Evolutionary conservation across 1,140 invertebrate genomes (phyloP).

Genomic region (Drosophila eugracilis): DNA sequence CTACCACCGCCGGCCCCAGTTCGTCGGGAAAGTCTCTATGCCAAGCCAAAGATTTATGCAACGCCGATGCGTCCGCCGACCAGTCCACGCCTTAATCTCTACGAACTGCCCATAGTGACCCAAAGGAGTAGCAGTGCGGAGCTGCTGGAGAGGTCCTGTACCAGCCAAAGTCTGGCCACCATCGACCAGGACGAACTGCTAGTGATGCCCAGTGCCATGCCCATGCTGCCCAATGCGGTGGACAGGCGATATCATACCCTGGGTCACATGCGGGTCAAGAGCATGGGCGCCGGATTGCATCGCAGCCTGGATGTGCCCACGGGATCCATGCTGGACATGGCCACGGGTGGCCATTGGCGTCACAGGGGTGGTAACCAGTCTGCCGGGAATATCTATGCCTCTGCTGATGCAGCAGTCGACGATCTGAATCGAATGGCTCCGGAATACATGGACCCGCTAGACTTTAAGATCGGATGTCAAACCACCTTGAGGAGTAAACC

Average conservation of each 20-base stretch:
- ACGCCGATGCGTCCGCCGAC: constrained; percentile 68
- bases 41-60: constrained; percentile 82
- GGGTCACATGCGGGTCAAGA: constrained; percentile 80
- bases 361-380: constrained; percentile 65
- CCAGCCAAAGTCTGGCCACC: constrained; percentile 76
- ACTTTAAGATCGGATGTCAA: constrained; percentile 88
- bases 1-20: constrained; percentile 75
- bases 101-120: constrained; percentile 68
- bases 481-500: constrained; percentile 87
- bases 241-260: constrained; percentile 82
- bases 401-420: constrained; percentile 71
- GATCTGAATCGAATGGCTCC: constrained; percentile 78
- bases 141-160: constrained; percentile 75
- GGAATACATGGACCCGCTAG: constrained; percentile 84
- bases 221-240: constrained; percentile 69
- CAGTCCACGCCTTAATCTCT: constrained; percentile 58
- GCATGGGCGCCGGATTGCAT: constrained; percentile 72
- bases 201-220: constrained; percentile 79
- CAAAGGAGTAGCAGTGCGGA: constrained; percentile 78
- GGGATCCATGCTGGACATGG: constrained; percentile 77
- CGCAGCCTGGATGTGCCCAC: constrained; percentile 70
- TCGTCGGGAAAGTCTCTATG: constrained; percentile 75
- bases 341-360: constrained; percentile 35
- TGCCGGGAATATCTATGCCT: constrained; percentile 76
- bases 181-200: constrained; percentile 80